Evolutionary conservation across 1,140 invertebrate species (phyloP), one percentile per base, ranked within the genome.

Genomic region (Marisa cornuarietis): DNA sequence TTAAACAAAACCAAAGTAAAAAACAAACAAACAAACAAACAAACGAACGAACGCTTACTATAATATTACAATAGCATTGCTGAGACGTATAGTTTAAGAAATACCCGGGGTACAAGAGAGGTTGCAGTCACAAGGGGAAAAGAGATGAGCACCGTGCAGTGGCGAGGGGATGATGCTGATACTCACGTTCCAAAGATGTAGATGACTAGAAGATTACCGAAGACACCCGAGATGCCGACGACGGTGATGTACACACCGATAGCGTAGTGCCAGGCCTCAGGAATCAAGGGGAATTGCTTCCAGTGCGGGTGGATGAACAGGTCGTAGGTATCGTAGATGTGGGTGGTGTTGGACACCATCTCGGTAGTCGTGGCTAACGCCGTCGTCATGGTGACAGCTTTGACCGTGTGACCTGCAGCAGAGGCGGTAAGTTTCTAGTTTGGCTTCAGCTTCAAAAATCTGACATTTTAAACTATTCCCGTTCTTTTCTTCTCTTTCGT

Each of bases 201-300:
- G 79, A 97, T 92, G 54, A 97, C 96, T 92, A 96, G 94, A 51
- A 94, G 94, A 86, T 98, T 98, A 79, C 96, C 96, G 74, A 91
- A 78, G n/a, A 95, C 87, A 4, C 94, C 94, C 82, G 95, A 91
- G 42, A 94, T 88, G 24, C 95, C 95, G 74, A 96, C 92, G 7
- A 94, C 78, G 16, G 93, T 93, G 83, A 96, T 95, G 75, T 94
- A 93, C 52, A 96, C 93, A 1, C 95, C 95, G 13, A 96, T 92
- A 26, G 95, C 92, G 62, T 93, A 94, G 86, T 96, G 95, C 83
- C 84, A 88, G 7, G 73, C 76, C 20, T 85, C 85, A 20, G 88
- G 79, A 42, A 88, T 81, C 2, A 82, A 31, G 3, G 85, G 84
- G 63, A 85, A 89, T 26, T 86, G 74, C 65, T 82, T 83, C 88